Base-by-base conservation (phyloP, 1,140 invertebrate species). In the Lepidostoma basale region DNA sequence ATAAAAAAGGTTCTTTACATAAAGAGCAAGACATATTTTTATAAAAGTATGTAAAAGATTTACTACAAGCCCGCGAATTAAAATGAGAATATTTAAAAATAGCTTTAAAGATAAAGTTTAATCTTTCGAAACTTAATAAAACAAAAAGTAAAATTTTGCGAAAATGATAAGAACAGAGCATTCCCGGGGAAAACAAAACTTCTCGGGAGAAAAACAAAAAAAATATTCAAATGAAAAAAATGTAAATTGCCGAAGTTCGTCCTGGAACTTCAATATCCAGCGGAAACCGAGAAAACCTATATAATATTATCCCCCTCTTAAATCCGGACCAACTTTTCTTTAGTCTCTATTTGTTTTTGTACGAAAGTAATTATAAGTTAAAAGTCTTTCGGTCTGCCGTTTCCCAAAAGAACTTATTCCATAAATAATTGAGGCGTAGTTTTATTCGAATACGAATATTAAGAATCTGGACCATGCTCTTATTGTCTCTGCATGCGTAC, bases 351-450 rank as follows among this genome's bases (percentile, higher is more conserved):
- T 70, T 71, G 59, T 71, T 71, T 71, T 71, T 68, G 69, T 71
- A 64, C 52, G 52, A 68, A 71, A 71, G 69, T 71, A 71, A 71
- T 71, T 71, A 71, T 71, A 71, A 68, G 56, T 71, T 64, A 23
- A 71, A 64, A 71, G 65, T 68, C 69, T 52, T 65, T 59, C 23
- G 39, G 59, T 26, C 23, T 44, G 39, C n/a, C 28, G 8, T 39
- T 70, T 49, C 42, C 62, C 65, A 25, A 52, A 68, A 52, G 65
- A 71, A 71, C 56, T 71, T 68, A 26, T 23, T 65, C 69, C 54
- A 71, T 71, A 68, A 71, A 71, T 68, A 71, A 71, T 71, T 68
- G 42, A 40, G 33, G 23, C 52, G 44, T 23, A 23, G 12, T 59
- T 59, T n/a, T n/a, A n/a, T n/a, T n/a, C n/a, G n/a, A n/a, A n/a